Evolutionary conservation across 2,888 invertebrate genomes (phyloP).

Genomic region (Caenorhabditis doughertyi): DNA sequence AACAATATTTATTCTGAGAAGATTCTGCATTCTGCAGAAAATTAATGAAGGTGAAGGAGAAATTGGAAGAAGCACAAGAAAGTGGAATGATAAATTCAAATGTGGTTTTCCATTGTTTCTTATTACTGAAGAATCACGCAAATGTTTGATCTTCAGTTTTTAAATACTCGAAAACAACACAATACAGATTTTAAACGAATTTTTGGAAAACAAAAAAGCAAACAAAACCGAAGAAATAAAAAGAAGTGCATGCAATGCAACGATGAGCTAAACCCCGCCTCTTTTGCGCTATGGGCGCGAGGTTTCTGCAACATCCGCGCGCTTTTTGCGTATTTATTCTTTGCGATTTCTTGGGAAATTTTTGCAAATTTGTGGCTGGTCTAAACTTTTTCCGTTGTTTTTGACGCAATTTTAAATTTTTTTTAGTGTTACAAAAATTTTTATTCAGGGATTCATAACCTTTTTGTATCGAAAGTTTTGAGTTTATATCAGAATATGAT

Average conservation of each 20-base stretch:
- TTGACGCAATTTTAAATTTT: constrained; percentile 19
- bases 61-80: too few relatives aligned
- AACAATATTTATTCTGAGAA: too few relatives aligned
- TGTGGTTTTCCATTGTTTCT: too few relatives aligned
- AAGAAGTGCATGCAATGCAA: neutral
- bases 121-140: too few relatives aligned
- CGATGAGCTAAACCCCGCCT: neutral
- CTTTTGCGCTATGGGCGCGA: constrained; percentile 26
- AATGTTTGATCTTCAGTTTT: too few relatives aligned
- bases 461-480: too few relatives aligned
- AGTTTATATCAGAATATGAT: neutral
- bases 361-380: constrained; percentile 60
- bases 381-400: constrained; percentile 61
- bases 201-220: too few relatives aligned
- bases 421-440: neutral
- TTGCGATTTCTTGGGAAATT: neutral
- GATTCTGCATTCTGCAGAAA: too few relatives aligned
- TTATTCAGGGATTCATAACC: neutral
- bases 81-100: too few relatives aligned
- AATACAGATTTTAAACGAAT: too few relatives aligned
- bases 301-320: constrained; percentile 10
- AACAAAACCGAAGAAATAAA: neutral
- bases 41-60: too few relatives aligned
- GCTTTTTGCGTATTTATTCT: neutral
- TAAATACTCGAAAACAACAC: too few relatives aligned